Percentiles rank a stretch among this genome's conserved stretches.
Conservation (phyloP, 2,797 vertebrate species). For the Tangara arthus region DNA sequence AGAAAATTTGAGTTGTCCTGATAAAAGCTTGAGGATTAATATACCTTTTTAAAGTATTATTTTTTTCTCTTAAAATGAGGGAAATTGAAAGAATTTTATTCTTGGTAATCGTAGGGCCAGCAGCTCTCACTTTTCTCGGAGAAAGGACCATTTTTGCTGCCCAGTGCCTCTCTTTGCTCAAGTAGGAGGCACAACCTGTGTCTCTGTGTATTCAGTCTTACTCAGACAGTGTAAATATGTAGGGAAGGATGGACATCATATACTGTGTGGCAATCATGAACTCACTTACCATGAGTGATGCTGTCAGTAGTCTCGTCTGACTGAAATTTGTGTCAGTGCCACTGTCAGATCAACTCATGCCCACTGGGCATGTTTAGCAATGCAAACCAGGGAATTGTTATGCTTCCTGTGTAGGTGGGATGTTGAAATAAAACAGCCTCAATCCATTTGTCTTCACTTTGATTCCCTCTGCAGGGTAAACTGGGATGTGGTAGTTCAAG, state of each 20-base stretch:
- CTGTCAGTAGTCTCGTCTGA: not conserved
- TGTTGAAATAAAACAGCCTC: not conserved
- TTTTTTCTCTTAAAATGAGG: not conserved
- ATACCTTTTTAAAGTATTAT: accelerated
- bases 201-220: not conserved
- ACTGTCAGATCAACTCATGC: not conserved
- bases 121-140: not conserved
- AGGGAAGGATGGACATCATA: not conserved
- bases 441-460: not conserved
- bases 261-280: not conserved
- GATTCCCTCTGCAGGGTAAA: not conserved
- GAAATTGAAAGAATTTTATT: not conserved
- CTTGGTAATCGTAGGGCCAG: not conserved
- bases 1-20: not conserved
- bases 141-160: not conserved
- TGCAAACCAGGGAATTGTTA: not conserved
- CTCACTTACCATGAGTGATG: not conserved
- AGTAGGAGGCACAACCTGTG: not conserved
- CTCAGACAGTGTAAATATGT: not conserved
- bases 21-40: not conserved
- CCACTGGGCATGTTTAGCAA: not conserved
- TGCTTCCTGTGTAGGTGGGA: not conserved
- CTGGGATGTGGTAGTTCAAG: not conserved
- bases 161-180: not conserved
- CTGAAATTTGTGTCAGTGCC: not conserved